Percentiles rank a stretch among this genome's conserved stretches.
Conservation (phyloP, 2,113 vertebrate genomes). For the Pseudorhombus dupliciocellatus region DNA sequence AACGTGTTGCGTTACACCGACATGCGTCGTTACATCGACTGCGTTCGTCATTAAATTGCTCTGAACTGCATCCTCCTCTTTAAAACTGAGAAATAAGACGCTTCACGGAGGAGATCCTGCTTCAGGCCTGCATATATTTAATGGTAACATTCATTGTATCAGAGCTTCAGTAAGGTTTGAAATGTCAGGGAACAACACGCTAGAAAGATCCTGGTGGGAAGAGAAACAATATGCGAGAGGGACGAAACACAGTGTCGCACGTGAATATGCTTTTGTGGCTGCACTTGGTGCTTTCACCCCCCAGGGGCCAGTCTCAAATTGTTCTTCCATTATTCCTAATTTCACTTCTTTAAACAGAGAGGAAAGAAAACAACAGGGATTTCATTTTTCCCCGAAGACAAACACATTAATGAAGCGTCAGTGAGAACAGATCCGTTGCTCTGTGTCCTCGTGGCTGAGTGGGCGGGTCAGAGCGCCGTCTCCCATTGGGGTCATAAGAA, state of each 20-base stretch:
- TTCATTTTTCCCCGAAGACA: constrained; percentile 25
- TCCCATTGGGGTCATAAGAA: constrained; percentile 65
- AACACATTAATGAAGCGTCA: neutral
- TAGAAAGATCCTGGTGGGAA: constrained; percentile 19
- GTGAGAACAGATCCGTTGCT: constrained; percentile 1
- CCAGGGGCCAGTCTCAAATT: constrained; percentile 8
- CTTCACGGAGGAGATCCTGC: constrained; percentile 48
- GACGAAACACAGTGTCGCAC: constrained; percentile 28
- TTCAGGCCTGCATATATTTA: constrained; percentile 80
- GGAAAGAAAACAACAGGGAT: neutral
- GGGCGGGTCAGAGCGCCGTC: constrained; percentile 16
- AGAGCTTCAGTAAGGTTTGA: constrained; percentile 65
- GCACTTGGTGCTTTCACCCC: constrained; percentile 14
- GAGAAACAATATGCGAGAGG: constrained; percentile 31
- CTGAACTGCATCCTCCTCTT: no score
- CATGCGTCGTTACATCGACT: no score
- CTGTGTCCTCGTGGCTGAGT: constrained; percentile 19
- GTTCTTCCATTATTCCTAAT: neutral
- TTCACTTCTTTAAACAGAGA: constrained; percentile 3
- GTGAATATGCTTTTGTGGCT: constrained; percentile 29
- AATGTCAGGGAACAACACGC: constrained; percentile 56
- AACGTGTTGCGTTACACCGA: no score
- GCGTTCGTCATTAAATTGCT: no score
- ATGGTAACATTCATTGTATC: constrained; percentile 74
- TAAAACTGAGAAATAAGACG: constrained; percentile 43